These are phyloP conservation scores for Lota lota DNA, from an alignment of 2,113 vertebrate species.

Conservation along the genomic window DNA sequence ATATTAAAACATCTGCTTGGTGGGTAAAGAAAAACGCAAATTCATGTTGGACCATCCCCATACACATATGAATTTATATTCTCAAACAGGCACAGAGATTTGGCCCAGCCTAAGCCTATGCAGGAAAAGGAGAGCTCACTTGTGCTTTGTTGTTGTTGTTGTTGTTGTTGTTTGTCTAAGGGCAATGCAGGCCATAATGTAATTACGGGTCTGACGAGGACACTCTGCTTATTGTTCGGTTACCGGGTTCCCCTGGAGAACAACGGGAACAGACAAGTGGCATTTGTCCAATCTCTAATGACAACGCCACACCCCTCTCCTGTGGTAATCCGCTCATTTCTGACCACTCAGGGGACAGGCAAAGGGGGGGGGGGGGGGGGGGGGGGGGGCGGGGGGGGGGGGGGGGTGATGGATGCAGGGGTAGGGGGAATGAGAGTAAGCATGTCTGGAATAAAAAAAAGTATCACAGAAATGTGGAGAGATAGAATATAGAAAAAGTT, in stretches of 20 bases:
- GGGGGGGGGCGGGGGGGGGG: neutral
- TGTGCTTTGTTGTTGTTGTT: too few species aligned
- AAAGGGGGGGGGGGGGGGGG: slow-evolving; percentile 21
- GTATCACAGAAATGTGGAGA: neutral
- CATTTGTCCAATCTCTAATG: slow-evolving; percentile 69
- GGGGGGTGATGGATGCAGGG: neutral
- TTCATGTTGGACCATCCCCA: too few species aligned
- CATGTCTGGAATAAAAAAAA: neutral
- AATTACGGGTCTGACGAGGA: slow-evolving; percentile 71
- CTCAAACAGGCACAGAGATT: too few species aligned
- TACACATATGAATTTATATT: too few species aligned
- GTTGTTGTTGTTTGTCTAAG: slow-evolving; percentile 36
- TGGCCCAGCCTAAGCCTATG: too few species aligned
- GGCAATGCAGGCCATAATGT: slow-evolving; percentile 65
- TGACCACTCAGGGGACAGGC: slow-evolving; percentile 42
- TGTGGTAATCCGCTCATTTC: slow-evolving; percentile 58
- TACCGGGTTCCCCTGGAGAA: slow-evolving; percentile 47
- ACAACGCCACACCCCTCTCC: slow-evolving; percentile 53
- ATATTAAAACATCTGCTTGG: too few species aligned
- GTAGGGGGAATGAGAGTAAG: neutral
- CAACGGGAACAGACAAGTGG: slow-evolving; percentile 46
- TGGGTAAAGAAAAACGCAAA: too few species aligned
- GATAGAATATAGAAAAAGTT: neutral
- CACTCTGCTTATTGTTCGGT: slow-evolving; percentile 63
- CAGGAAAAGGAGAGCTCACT: too few species aligned